Base-by-base conservation (phyloP, 2,797 vertebrate species). In the Phalloptychus januarius region DNA sequence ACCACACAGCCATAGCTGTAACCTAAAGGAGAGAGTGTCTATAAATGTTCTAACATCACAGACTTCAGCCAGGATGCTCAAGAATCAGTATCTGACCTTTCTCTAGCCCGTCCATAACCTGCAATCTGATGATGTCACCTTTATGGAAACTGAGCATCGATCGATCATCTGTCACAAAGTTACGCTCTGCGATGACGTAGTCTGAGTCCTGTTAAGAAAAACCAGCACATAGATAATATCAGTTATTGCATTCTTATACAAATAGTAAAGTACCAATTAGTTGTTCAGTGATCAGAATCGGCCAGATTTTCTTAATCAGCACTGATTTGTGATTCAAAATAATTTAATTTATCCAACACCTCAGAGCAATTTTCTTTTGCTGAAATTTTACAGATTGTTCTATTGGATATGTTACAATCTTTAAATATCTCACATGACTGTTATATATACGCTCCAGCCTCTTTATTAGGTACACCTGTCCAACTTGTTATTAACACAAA, bases 51-150 rank as follows among this genome's bases (percentile, higher is more conserved):
- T 63, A 40, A 8, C 16, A 71, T 77, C n/a, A 67, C 2, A 74
- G 63, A 81, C 76, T 44, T 81, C 13, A 61, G 18, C 40, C 5
- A 36, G 40, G 20, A 44, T 25, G 1, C 25, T 44, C 40, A 70
- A 10, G 33, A 75, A 58, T n/a, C 61, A n/a, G 42, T 0, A 33
- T 75, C 95, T 95, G 84, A 98, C 98, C 98, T 92, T 92, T 93
- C 79, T 96, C 89, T 0, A 97, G 93, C 0, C 94, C 94, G 8
- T 99, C 97, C 94, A 96, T 93, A 0, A 95, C 94, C 90, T 98
- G 97, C 83, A 99, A 91, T 82, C 96, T 96, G 92, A 99, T 97
- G 89, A 99, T 95, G 91, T 99, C 98, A 4, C 98, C 98, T 92
- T 99, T 99, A 93, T 99, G 97, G 91, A 99, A 99, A 85, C 93